Evolutionary conservation across 1,140 invertebrate genomes (phyloP).

Genomic region (Cherax destructor): DNA sequence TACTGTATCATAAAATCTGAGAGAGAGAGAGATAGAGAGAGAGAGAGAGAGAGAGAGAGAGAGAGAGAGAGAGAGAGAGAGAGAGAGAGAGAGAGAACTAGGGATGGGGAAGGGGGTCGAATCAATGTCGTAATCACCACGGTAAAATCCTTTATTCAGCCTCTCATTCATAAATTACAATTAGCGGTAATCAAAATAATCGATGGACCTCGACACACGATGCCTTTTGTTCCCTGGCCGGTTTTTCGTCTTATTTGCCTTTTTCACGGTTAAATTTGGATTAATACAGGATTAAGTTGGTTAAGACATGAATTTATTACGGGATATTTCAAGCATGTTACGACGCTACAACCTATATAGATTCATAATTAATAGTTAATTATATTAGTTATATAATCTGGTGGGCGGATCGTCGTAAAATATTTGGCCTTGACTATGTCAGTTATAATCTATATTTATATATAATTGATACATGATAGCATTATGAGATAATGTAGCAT

Average conservation of each 20-base stretch:
- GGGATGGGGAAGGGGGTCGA: background rate
- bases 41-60: too few relatives aligned
- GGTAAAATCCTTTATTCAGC: slow-evolving; percentile 33
- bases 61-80: too few relatives aligned
- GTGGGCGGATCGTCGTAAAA: background rate
- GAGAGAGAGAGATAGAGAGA: too few relatives aligned
- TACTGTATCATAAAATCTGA: too few relatives aligned
- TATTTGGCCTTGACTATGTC: background rate
- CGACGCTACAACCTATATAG: background rate
- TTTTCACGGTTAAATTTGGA: slow-evolving; percentile 10
- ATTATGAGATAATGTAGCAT: background rate
- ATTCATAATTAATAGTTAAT: slow-evolving; percentile 25
- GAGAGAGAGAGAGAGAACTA: too few relatives aligned
- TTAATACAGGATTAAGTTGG: slow-evolving; percentile 42
- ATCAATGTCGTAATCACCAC: slow-evolving; percentile 14
- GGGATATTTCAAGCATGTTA: slow-evolving; percentile 23
- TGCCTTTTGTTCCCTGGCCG: background rate
- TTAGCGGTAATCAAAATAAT: slow-evolving; percentile 16
- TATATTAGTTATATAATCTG: slow-evolving; percentile 10
- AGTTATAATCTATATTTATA: background rate
- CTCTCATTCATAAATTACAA: slow-evolving; percentile 22
- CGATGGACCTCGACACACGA: background rate
- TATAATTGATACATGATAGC: background rate
- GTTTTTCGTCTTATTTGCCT: slow-evolving; percentile 17
- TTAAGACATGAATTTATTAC: slow-evolving; percentile 18